These are phyloP conservation scores for Ephestia elutella DNA, from an alignment of 1,140 invertebrate genomes.

Conservation along the genomic window DNA sequence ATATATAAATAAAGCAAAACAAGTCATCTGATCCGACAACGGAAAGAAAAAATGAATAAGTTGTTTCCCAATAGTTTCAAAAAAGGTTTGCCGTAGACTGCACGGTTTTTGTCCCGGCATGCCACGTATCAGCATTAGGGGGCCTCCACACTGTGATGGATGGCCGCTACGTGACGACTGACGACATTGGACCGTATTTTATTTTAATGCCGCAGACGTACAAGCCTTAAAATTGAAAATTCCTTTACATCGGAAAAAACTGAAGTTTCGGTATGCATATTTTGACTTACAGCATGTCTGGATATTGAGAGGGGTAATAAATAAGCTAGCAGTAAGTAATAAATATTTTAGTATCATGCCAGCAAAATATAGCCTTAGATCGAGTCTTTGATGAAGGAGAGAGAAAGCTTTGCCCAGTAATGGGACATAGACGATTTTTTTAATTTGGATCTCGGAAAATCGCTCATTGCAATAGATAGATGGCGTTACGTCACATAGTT, in stretches of 20 bases:
- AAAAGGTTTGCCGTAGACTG: neutral
- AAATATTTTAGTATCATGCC: too few relatives aligned
- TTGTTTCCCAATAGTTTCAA: too few relatives aligned
- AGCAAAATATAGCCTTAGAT: too few relatives aligned
- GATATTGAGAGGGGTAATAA: neutral
- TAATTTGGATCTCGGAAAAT: neutral
- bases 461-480: neutral
- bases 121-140: constrained; percentile 24
- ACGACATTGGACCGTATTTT: constrained; percentile 51
- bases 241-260: constrained; percentile 20
- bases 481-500: neutral
- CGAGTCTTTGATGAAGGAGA: too few relatives aligned
- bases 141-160: constrained; percentile 55
- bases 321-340: neutral
- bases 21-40: too few relatives aligned
- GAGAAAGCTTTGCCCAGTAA: too few relatives aligned
- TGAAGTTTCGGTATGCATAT: neutral
- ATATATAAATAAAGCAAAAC: too few relatives aligned
- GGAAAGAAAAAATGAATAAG: too few relatives aligned
- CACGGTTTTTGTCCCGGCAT: neutral
- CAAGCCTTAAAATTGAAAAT: constrained; percentile 68
- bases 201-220: constrained; percentile 58
- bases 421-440: too few relatives aligned
- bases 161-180: constrained; percentile 63
- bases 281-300: neutral